A percentile compares a stretch with the other conserved stretches of the same genome.
Evolutionary conservation across 2,113 vertebrate species (phyloP).

Genomic region (Silurus glanis): DNA sequence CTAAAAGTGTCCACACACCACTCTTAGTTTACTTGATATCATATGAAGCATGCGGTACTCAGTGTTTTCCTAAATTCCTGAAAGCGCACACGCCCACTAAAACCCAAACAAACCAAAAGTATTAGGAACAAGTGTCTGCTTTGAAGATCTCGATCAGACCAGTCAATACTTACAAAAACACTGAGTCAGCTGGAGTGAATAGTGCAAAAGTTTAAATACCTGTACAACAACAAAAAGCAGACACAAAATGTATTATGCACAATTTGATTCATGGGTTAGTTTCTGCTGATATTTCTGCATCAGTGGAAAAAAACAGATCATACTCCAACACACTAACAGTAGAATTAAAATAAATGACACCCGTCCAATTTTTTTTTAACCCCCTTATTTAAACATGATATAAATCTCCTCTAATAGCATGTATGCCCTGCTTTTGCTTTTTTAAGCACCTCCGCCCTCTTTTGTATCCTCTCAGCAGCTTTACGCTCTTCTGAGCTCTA

Average conservation of each 20-base stretch:
- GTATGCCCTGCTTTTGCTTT: background rate
- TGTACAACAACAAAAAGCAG: background rate
- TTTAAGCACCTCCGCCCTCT: slow-evolving; percentile 4
- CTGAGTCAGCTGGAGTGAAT: background rate
- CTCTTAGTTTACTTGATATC: slow-evolving; percentile 7
- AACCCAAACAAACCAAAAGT: slow-evolving; percentile 15
- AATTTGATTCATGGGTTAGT: background rate
- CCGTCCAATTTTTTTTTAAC: background rate
- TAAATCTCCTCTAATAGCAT: background rate
- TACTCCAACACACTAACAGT: background rate
- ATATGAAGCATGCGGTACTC: slow-evolving; percentile 15
- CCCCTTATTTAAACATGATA: background rate
- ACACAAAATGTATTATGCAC: background rate
- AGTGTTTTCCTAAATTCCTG: slow-evolving; percentile 5
- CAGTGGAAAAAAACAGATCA: background rate
- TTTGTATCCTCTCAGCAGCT: slow-evolving; percentile 1
- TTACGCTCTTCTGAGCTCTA: background rate
- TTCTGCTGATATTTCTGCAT: background rate
- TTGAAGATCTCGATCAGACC: background rate
- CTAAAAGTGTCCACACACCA: background rate
- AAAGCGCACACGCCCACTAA: background rate
- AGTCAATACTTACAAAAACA: background rate
- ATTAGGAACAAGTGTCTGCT: background rate
- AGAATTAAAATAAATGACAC: background rate
- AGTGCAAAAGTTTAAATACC: background rate